Evolutionary conservation across 2,797 vertebrate species (phyloP), one percentile per base, ranked within the genome.

Genomic region (Crypturellus tataupa): DNA sequence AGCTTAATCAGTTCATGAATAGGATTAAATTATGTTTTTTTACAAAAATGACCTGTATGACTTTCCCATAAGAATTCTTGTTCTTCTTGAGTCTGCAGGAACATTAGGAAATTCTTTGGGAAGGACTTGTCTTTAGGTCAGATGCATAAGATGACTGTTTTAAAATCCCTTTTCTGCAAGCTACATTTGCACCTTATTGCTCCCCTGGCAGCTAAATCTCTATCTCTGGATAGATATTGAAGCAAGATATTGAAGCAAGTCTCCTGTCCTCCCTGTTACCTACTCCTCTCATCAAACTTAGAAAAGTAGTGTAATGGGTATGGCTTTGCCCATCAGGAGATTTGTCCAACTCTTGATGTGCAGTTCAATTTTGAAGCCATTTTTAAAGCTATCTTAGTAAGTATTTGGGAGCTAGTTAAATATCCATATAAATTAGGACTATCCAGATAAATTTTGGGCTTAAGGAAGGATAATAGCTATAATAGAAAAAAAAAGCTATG

Each of bases 281-380:
- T 40, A 25, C 20, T 68, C 19, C 49, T 59, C 71, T 76, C 63
- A 70, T 51, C n/a, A 13, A 59, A 20, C 5, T 71, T 53, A 53
- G 64, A 77, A 46, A 80, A 46, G 16, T 31, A 5, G 46, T 29
- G 20, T 23, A 49, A 64, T 10, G 19, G 42, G 12, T 78, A 37
- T 24, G 58, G 56, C 27, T 60, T 84, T 31, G 29, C 12, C 44
- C 16, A 31, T 35, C 0, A 0, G 1, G 2, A 67, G 9, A 40
- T 62, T 25, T 49, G 11, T 62, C 42, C n/a, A 63, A 20, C 14
- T 75, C 21, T 69, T 35, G 18, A n/a, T 63, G 35, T 44, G 18
- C 37, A n/a, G 25, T 11, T 68, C 55, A 56, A 56, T 42, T 69
- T 37, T 56, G 62, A 85, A 69, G 27, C 62, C 40, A 80, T 20